Evolutionary conservation across 2,888 invertebrate species (phyloP).

Genomic region (Eristalinus sepulchralis): DNA sequence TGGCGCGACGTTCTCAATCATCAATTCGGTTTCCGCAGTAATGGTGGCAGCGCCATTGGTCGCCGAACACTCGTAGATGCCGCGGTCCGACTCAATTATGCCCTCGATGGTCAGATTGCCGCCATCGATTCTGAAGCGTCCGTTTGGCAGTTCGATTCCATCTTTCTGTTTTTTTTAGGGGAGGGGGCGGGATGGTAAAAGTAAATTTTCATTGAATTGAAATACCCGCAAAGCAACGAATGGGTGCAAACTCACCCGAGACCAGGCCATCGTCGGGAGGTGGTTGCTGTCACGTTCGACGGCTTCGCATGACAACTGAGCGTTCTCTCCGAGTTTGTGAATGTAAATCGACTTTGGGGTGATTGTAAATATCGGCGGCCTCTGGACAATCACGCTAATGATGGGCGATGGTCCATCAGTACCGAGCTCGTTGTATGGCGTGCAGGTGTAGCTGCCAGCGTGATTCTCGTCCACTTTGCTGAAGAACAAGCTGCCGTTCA

Average conservation of each 20-base stretch:
- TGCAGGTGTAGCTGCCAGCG: slow-evolving; percentile 94
- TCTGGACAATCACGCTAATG: slow-evolving; percentile 91
- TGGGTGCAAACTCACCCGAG: slow-evolving; percentile 82
- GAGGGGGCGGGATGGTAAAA: neutral
- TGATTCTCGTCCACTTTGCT: slow-evolving; percentile 92
- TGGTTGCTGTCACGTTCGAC: slow-evolving; percentile 86
- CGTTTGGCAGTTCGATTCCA: slow-evolving; percentile 86
- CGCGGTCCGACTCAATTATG: slow-evolving; percentile 92
- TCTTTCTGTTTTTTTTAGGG: slow-evolving; percentile 84
- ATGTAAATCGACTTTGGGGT: slow-evolving; percentile 93
- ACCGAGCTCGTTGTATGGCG: slow-evolving; percentile 94
- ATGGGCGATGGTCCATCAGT: slow-evolving; percentile 91
- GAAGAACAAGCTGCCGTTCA: slow-evolving; percentile 92
- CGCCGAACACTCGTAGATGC: slow-evolving; percentile 91
- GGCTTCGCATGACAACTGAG: slow-evolving; percentile 92
- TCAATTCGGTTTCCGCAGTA: slow-evolving; percentile 88
- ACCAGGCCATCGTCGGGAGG: slow-evolving; percentile 86
- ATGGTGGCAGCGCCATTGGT: slow-evolving; percentile 95
- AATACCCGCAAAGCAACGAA: slow-evolving; percentile 46
- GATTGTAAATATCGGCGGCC: slow-evolving; percentile 91
- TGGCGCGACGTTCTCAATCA: slow-evolving; percentile 93
- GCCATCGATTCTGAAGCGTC: slow-evolving; percentile 85
- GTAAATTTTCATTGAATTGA: slow-evolving; percentile 70
- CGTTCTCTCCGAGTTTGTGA: slow-evolving; percentile 89
- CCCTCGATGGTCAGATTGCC: slow-evolving; percentile 92